A percentile compares a stretch with the other conserved stretches of the same genome.
Evolutionary conservation across 2,888 invertebrate genomes (phyloP).

Genomic region (Polydrusus tereticollis): DNA sequence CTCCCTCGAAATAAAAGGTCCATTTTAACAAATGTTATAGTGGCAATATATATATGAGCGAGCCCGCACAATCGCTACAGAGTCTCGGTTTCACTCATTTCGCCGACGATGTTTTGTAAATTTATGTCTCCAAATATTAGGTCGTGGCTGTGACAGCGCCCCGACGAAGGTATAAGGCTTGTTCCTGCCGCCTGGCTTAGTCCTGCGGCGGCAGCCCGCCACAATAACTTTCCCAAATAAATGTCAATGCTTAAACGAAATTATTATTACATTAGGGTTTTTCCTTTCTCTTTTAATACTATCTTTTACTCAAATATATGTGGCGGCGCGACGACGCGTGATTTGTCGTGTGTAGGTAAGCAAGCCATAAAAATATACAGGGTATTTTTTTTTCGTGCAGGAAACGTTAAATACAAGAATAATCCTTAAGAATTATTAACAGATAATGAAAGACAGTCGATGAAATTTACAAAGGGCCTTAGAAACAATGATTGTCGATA

Average conservation of each 20-base stretch:
- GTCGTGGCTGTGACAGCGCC: conserved; percentile 63
- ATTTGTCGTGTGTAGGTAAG: conserved; percentile 12
- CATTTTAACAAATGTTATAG: conserved; percentile 68
- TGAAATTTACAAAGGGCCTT: no score
- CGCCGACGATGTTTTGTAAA: conserved; percentile 69
- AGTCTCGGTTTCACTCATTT: conserved; percentile 67
- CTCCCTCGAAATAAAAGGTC: conserved; percentile 67
- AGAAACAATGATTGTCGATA: no score
- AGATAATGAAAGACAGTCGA: no score
- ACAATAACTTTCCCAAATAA: conserved; percentile 65
- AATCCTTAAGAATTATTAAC: no score
- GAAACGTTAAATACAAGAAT: no score
- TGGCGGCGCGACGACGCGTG: no score
- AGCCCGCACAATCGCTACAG: conserved; percentile 43
- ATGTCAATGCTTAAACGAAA: conserved; percentile 64
- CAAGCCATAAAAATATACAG: conserved; percentile 6
- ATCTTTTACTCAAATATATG: conserved; percentile 32
- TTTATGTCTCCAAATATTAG: conserved; percentile 72
- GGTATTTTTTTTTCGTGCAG: no score
- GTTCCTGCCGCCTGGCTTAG: conserved; percentile 60
- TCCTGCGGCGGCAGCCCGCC: conserved; percentile 58
- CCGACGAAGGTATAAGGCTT: conserved; percentile 57
- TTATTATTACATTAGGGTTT: conserved; percentile 55
- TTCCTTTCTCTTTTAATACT: conserved; percentile 44
- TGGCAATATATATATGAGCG: conserved; percentile 67